A percentile compares a stretch with the other conserved stretches of the same genome.
Evolutionary conservation across 2,888 invertebrate species (phyloP).

Genomic region (Polymixis flavicincta): DNA sequence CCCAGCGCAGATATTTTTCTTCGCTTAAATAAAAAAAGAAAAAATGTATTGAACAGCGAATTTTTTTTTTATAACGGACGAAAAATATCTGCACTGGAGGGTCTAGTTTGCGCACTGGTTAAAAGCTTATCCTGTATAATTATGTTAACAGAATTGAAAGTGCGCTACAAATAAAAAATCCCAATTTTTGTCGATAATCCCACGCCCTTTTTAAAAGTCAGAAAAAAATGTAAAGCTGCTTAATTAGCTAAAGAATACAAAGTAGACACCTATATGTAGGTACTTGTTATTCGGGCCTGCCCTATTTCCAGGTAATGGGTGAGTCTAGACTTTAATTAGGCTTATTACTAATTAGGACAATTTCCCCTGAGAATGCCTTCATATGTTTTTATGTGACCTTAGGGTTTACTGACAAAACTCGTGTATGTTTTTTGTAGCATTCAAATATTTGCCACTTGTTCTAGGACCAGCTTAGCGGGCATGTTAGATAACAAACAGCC

Average conservation of each 20-base stretch:
- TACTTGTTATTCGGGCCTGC: conserved; percentile 1
- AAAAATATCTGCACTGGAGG: too few relatives aligned
- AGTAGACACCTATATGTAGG: neutral
- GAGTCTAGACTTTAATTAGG: conserved; percentile 51
- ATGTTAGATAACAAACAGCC: neutral
- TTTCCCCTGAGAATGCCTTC: conserved; percentile 31
- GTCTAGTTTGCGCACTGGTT: too few relatives aligned
- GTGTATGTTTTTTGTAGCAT: conserved; percentile 3
- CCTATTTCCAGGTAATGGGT: conserved; percentile 30
- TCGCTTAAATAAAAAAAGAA: too few relatives aligned
- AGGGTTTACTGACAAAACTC: neutral
- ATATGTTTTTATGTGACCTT: conserved; percentile 23
- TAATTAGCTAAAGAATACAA: neutral
- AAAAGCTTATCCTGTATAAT: too few relatives aligned
- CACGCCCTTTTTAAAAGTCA: neutral
- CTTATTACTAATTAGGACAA: conserved; percentile 23
- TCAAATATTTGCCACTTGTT: neutral
- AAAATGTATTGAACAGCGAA: too few relatives aligned
- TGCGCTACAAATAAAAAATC: too few relatives aligned
- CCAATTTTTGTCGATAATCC: too few relatives aligned
- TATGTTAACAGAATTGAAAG: too few relatives aligned
- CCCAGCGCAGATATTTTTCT: too few relatives aligned
- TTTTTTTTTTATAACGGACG: too few relatives aligned
- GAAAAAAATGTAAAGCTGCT: neutral
- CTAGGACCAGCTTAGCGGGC: neutral